Evolutionary conservation across 2,113 vertebrate species (phyloP).

Genomic region (Synchiropus splendidus): DNA sequence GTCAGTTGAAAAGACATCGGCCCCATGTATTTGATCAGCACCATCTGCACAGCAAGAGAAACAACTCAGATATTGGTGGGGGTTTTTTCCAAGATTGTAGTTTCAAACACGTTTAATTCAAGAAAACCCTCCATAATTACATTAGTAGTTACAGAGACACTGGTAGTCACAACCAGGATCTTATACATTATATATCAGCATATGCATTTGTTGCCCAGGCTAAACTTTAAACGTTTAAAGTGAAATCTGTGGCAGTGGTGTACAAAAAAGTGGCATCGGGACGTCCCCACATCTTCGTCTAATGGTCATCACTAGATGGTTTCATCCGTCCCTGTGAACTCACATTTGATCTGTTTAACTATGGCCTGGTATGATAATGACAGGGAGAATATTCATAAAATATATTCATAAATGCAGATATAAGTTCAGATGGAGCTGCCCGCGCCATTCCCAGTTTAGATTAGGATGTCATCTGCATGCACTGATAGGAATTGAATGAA

Average conservation of each 20-base stretch:
- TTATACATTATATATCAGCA: no score
- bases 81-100: neutral
- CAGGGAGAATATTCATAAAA: neutral
- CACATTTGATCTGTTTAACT: neutral
- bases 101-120: neutral
- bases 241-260: no score
- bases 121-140: neutral
- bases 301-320: no score
- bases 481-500: constrained; percentile 33
- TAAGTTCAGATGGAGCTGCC: constrained; percentile 12
- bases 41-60: neutral
- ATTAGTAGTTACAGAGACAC: neutral
- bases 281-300: no score
- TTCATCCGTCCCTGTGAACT: no score
- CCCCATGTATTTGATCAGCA: neutral
- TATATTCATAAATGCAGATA: constrained; percentile 52
- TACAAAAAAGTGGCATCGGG: no score
- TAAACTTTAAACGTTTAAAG: no score
- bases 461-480: constrained; percentile 27
- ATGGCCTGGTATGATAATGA: neutral
- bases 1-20: neutral
- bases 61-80: neutral
- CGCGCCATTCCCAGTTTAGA: constrained; percentile 31
- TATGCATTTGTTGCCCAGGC: no score
- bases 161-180: neutral